Evolutionary conservation across 2,888 invertebrate genomes (phyloP), one percentile per base, ranked within the genome.

Genomic region (Priocnemis perturbator): DNA sequence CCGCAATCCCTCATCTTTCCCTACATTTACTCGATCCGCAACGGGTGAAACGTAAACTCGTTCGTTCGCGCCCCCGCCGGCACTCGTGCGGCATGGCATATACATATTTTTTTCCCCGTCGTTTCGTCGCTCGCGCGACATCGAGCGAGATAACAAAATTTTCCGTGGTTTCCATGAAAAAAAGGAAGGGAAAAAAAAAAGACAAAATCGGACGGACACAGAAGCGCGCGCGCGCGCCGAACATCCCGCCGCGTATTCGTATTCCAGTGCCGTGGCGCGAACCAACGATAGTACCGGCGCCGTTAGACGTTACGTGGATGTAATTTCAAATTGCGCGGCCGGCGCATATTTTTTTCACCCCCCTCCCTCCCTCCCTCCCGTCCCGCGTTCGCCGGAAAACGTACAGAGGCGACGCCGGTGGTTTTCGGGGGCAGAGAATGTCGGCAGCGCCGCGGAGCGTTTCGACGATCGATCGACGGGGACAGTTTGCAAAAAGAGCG

Each of bases 1-100:
- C 83, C 83, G 82, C 83, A 82, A 83, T 84, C 78, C 84, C 84
- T 83, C 83, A 83, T 83, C 84, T 83, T 84, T 83, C 83, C 83
- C 83, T 82, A 84, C 84, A 83, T 83, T 83, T 84, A 81, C 84
- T 75, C 83, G 82, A 83, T 85, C 81, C 78, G 81, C 80, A 79
- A 79, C 79, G 81, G 78, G 81, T 79, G 81, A 82, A 82, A 83
- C 82, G 84, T 81, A 83, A 83, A 84, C 84, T 85, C 79, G 81
- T 82, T 81, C 80, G 79, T 76, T 81, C 79, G 77, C 76, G 77
- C 79, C 69, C 69, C 63, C 21, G 14, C 20, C 1, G 7, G 37
- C 23, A 30, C 37, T 30, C 17, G 59, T 15, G 30, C 44, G 50
- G 58, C 53, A 19, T 20, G 14, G 14, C 48, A 64, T 62, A 21